A percentile compares a stretch with the other conserved stretches of the same genome.
phyloP scores from a whole-genome alignment of 2,797 vertebrate species.

The Ibycter americanus region DNA sequence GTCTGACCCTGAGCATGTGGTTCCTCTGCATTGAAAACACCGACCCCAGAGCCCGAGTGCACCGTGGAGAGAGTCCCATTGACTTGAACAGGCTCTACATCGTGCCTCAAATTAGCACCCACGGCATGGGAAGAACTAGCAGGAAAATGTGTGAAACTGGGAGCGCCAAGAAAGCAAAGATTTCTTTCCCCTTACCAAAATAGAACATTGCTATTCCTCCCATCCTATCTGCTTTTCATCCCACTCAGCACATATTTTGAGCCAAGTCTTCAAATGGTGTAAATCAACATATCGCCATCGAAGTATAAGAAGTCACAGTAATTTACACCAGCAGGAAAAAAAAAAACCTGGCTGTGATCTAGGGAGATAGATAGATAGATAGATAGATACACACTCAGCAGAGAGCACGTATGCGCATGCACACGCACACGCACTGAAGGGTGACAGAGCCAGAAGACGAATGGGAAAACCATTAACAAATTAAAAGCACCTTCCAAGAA shows the following conservation, averaged over 20 bases:
- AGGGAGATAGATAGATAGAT: conserved; percentile 11
- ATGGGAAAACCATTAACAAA: conserved; percentile 31
- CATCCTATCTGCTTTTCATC: conserved; percentile 44
- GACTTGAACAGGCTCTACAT: conserved; percentile 36
- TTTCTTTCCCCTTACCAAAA: conserved; percentile 59
- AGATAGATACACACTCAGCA: not conserved
- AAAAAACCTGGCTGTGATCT: conserved; percentile 55
- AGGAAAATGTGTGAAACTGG: conserved; percentile 53
- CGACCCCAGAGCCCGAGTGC: not conserved
- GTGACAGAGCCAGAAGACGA: conserved; percentile 2
- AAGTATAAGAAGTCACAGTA: conserved; percentile 61
- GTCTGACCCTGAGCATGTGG: accelerated
- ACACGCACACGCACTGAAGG: not conserved
- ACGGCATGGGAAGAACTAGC: conserved; percentile 36
- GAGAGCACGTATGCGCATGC: not conserved
- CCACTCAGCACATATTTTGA: conserved; percentile 62
- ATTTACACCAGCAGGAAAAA: conserved; percentile 62
- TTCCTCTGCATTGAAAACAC: not conserved
- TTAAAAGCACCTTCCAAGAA: conserved; percentile 38
- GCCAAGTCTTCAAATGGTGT: conserved; percentile 35
- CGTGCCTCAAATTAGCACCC: conserved; percentile 58
- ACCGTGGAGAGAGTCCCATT: not conserved
- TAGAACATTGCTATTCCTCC: conserved; percentile 62
- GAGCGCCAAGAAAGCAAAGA: conserved; percentile 60
- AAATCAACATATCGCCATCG: conserved; percentile 52